Evolutionary conservation across 2,113 vertebrate species (phyloP).

Genomic region (Cyanoramphus novaezelandiae): DNA sequence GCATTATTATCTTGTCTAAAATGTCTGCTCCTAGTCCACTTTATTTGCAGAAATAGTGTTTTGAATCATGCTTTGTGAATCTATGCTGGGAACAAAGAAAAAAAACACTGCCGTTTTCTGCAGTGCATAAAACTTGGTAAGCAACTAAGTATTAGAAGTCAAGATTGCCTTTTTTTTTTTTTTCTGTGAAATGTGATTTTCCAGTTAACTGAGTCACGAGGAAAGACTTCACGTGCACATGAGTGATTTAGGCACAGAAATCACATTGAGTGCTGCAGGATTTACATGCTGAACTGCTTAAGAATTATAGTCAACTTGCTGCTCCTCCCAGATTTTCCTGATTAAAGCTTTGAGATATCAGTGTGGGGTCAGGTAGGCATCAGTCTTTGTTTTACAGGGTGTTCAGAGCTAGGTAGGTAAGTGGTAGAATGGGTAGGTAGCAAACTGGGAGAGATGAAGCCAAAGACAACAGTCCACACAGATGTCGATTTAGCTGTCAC

Average conservation of each 20-base stretch:
- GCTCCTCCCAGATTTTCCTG: neutral
- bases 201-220: neutral
- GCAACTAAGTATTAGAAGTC: neutral
- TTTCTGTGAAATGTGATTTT: neutral
- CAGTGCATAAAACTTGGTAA: neutral
- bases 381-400: neutral
- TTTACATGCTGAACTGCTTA: neutral
- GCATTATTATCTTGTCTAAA: neutral
- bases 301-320: neutral
- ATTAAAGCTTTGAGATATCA: neutral
- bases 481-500: neutral
- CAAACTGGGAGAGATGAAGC: neutral
- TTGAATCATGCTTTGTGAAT: neutral
- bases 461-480: neutral
- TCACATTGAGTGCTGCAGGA: neutral
- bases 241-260: neutral
- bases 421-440: neutral
- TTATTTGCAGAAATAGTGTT: neutral
- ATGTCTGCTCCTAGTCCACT: neutral
- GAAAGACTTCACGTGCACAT: neutral
- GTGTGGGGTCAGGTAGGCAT: neutral
- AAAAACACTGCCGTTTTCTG: neutral
- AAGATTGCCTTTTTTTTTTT: neutral
- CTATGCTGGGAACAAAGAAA: neutral
- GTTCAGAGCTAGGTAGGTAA: neutral